Evolutionary conservation across 2,113 vertebrate species (phyloP).

Genomic region (Numida meleagris): DNA sequence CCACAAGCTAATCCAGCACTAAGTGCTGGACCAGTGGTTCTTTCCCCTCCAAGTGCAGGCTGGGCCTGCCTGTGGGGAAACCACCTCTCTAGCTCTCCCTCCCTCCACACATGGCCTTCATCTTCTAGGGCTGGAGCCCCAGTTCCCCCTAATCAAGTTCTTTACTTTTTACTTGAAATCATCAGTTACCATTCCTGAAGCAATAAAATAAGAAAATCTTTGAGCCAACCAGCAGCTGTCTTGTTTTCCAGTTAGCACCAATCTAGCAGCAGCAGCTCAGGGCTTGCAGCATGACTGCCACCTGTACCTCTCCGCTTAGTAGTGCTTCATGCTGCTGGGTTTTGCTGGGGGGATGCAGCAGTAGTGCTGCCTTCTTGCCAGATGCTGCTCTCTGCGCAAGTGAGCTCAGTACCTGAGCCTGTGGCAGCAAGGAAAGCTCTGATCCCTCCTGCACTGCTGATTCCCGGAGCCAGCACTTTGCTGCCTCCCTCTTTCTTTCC

Average conservation of each 20-base stretch:
- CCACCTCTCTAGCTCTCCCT: background rate
- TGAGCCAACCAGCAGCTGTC: background rate
- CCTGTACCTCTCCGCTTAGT: accelerated
- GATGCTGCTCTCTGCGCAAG: background rate
- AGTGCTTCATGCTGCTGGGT: accelerated
- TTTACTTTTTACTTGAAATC: slow-evolving; percentile 20
- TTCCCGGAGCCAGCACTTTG: background rate
- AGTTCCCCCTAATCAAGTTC: accelerated
- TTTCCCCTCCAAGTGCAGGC: accelerated
- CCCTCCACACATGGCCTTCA: background rate
- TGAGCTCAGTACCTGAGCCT: background rate
- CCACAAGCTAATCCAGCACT: background rate
- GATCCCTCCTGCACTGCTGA: background rate
- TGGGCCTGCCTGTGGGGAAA: background rate
- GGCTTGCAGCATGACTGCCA: accelerated
- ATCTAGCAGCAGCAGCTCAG: accelerated
- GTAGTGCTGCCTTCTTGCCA: background rate
- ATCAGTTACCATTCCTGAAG: background rate
- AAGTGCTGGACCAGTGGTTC: background rate
- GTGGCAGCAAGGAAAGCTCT: background rate
- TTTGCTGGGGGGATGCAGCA: accelerated
- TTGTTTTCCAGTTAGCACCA: background rate
- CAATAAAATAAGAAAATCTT: slow-evolving; percentile 56
- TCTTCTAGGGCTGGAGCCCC: background rate
- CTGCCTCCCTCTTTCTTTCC: background rate